Evolutionary conservation across 2,797 vertebrate species (phyloP).

Genomic region (Sebastes elongatus): DNA sequence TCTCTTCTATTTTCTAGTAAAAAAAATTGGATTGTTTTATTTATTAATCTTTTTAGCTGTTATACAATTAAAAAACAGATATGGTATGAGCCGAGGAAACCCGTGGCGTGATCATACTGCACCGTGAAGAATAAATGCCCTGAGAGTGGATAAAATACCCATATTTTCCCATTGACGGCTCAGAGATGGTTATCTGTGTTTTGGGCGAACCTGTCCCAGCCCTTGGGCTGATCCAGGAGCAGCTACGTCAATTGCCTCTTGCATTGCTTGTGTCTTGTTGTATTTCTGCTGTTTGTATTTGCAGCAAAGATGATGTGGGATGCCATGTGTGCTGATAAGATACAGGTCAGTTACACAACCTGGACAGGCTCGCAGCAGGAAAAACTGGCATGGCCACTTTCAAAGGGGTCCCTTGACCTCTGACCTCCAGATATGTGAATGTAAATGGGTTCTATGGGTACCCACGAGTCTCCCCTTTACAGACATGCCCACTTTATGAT

Average conservation of each 20-base stretch:
- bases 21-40: not conserved
- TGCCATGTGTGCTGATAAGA: not conserved
- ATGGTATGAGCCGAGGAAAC: not conserved
- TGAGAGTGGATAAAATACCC: not conserved
- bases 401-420: no score
- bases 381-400: no score
- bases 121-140: no score
- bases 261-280: not conserved
- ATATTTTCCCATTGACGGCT: not conserved
- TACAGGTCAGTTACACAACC: not conserved
- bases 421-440: no score
- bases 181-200: constrained; percentile 9
- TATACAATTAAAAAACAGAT: not conserved
- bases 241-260: not conserved
- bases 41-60: not conserved
- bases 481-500: no score
- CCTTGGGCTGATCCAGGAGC: not conserved
- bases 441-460: no score
- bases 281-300: constrained; percentile 9
- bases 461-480: no score
- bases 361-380: not conserved
- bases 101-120: not conserved
- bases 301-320: constrained; percentile 1
- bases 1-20: no score
- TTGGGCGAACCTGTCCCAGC: not conserved